Base-by-base conservation (phyloP, 2,797 vertebrate genomes). In the Amblyopsis hoosieri region DNA sequence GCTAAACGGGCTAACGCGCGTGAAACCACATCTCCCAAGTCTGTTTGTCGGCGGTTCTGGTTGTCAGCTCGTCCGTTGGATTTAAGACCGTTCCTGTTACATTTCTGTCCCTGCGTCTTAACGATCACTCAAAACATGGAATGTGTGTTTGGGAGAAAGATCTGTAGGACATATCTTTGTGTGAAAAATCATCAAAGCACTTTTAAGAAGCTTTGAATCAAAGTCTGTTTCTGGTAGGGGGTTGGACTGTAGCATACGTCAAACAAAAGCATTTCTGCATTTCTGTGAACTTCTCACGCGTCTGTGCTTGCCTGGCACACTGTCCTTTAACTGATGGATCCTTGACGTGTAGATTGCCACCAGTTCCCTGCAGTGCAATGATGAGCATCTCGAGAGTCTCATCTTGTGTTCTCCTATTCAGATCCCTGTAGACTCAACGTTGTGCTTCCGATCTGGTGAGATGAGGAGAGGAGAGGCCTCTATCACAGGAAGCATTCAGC, bases 121-220 rank as follows among this genome's bases (percentile, higher is more conserved):
- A 54, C 12, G 64, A 42, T 42, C 37, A 9, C 61, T 85, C 65
- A 82, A 74, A 64, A 75, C 52, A 1, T 79, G 1, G 60, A 37
- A 49, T 59, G 69, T 74, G 57, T 73, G 45, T 14, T 66, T 0
- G 56, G 53, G 63, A 65, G 66, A 54, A 33, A 37, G 74, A 76
- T 86, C 74, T 72, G 50, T 13, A 51, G 58, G 15, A 69, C 6
- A 29, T 72, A 15, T 76, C 86, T 80, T 66, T 15, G 19, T 72
- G 52, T 64, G 57, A 83, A 83, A 83, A 83, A 85, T 82, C 70
- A 54, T 51, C 65, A 72, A 78, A 86, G 56, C 76, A 71, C 72
- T 55, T 29, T 1, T 85, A 87, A 88, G 80, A 81, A 64, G 87
- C 83, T 90, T 86, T 87, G 85, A 80, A 85, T 90, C 75, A 85